Evolutionary conservation across 2,888 invertebrate genomes (phyloP).

Genomic region (Smittia aterrima): DNA sequence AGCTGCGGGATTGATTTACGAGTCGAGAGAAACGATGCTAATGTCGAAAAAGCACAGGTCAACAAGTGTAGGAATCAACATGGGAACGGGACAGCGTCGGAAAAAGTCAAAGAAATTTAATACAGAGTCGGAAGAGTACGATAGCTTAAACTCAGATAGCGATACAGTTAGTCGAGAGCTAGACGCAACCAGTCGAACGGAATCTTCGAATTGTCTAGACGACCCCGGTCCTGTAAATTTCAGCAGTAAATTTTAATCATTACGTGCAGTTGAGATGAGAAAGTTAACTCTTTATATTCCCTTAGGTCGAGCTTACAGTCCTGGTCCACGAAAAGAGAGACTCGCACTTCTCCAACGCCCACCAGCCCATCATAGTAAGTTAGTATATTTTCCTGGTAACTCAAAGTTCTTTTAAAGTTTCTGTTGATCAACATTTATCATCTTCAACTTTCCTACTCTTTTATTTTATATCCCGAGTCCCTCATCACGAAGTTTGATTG

Average conservation of each 20-base stretch:
- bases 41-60: slow-evolving; percentile 33
- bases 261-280: not conserved
- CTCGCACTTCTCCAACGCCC: slow-evolving; percentile 57
- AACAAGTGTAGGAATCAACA: not conserved
- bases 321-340: slow-evolving; percentile 54
- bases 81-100: slow-evolving; percentile 51
- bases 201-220: slow-evolving; percentile 56
- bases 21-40: slow-evolving; percentile 33
- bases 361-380: slow-evolving; percentile 59
- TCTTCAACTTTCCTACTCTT: not conserved
- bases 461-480: slow-evolving; percentile 5
- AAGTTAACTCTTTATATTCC: not conserved
- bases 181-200: slow-evolving; percentile 56
- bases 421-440: not conserved
- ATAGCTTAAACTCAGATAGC: slow-evolving; percentile 59
- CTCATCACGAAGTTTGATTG: slow-evolving; percentile 28
- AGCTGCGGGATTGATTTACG: slow-evolving; percentile 36
- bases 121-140: slow-evolving; percentile 60
- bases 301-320: slow-evolving; percentile 51
- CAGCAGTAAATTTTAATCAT: slow-evolving; percentile 43
- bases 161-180: slow-evolving; percentile 55
- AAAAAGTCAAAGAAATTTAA: slow-evolving; percentile 58
- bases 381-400: slow-evolving; percentile 56
- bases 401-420: not conserved
- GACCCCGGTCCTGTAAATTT: slow-evolving; percentile 52